Evolutionary conservation across 2,797 vertebrate species (phyloP), one percentile per base, ranked within the genome.

Genomic region (Microctenopoma steveboyesi): DNA sequence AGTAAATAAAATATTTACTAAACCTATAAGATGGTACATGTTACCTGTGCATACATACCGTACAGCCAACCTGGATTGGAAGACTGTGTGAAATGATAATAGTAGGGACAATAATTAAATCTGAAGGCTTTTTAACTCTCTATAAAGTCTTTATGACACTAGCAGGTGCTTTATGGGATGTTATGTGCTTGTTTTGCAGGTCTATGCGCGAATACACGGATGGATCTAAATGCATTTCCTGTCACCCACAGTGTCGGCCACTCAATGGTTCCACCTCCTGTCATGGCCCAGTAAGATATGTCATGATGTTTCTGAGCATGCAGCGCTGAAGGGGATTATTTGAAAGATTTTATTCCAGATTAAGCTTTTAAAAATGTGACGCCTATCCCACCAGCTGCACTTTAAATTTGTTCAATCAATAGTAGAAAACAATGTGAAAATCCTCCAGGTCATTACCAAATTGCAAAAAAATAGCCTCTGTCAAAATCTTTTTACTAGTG

Each of bases 231-330:
- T 99, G 97, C 67, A 81, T 95, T 33, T 79, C 93, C 0, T 99
- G 98, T 83, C 96, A 99, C 74, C 45, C 93, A 0, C 95, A 99
- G 91, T 98, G 98, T 88, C 92, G 89, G 68, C 94, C 95, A 18
- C 91, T 98, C 84, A 98, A 98, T 0, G 95, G 91, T 87, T 95
- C 96, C 0, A 91, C 85, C 70, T 95, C 96, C 83, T 99, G 98
- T 90, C 84, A 88, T 0, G 97, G 97, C 72, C 90, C 92, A 75
- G 98, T 99, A 91, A 95, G 95, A 73, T 35, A 33, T 12, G 2
- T 49, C 18, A 12, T 35, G 30, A 35, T 51, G 22, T 40, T 9
- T 60, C 14, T 39, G 51, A 16, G 14, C 40, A n/a, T 46, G 13
- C 33, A 6, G 12, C 5, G 12, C 12, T 54, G 35, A 27, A 3